phyloP scores from a whole-genome alignment of 2,113 vertebrate species.

The Dipodomys merriami region DNA sequence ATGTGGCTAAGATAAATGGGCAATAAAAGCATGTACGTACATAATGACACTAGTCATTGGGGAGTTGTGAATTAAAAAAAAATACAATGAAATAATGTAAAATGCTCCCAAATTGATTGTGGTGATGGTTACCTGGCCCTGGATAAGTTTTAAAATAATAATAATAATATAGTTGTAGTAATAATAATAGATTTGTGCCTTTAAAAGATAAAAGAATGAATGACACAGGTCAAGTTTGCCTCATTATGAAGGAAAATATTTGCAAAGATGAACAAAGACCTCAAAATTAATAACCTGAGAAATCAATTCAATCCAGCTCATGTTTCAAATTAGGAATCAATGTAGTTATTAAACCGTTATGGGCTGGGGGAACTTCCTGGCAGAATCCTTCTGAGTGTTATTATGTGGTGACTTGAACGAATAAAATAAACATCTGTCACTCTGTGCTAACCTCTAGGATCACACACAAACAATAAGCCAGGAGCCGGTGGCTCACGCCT shows the following conservation, averaged over 20 bases:
- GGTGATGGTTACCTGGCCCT: neutral
- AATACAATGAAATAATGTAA: no score
- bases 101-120: neutral
- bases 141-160: neutral
- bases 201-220: neutral
- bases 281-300: conserved; percentile 44
- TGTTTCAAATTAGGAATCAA: conserved; percentile 43
- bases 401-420: neutral
- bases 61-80: neutral
- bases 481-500: no score
- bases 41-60: neutral
- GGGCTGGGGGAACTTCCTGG: conserved; percentile 18
- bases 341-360: conserved; percentile 14
- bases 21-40: neutral
- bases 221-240: neutral
- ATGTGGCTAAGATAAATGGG: neutral
- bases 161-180: neutral
- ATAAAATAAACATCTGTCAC: conserved; percentile 42
- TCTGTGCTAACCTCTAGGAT: neutral
- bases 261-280: neutral
- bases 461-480: neutral
- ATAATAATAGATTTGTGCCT: neutral
- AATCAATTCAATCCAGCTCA: conserved; percentile 14
- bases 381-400: neutral
- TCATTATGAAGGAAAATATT: neutral